phyloP scores from a whole-genome alignment of 2,797 vertebrate species.

The Aselliscus stoliczkanus region DNA sequence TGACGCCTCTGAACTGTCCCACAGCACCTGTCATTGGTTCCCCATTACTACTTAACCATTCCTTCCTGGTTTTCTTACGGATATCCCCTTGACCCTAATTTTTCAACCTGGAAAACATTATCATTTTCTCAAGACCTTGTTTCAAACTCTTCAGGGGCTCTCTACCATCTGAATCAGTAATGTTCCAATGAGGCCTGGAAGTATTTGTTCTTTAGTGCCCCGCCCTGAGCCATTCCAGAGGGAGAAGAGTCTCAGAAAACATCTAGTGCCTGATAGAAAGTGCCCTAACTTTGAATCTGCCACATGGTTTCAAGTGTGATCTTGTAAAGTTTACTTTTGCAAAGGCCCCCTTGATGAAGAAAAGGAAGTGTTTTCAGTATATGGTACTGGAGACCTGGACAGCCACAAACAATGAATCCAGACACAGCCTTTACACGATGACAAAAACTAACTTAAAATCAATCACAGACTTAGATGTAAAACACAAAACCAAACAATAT shows the following conservation, averaged over 20 bases:
- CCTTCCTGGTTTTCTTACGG: too few species aligned
- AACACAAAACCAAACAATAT: background rate
- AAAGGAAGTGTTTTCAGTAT: background rate
- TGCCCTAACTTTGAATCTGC: background rate
- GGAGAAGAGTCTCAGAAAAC: background rate
- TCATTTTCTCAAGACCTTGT: background rate
- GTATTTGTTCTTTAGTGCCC: fast-evolving
- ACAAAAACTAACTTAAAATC: background rate
- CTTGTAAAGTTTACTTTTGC: background rate
- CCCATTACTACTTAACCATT: fast-evolving
- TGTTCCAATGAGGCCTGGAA: background rate
- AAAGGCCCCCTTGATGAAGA: background rate
- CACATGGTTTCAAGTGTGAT: background rate
- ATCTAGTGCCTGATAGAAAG: background rate
- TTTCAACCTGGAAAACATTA: background rate
- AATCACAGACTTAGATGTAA: background rate
- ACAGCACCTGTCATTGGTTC: background rate
- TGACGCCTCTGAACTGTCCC: background rate
- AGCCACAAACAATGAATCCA: background rate
- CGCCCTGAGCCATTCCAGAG: background rate
- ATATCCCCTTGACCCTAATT: background rate
- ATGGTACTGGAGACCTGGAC: background rate
- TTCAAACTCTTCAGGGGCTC: background rate
- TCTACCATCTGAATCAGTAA: background rate
- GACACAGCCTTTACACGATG: background rate